Conservation (phyloP, 2,113 vertebrate genomes). For the Psammodynastes pulverulentus region DNA sequence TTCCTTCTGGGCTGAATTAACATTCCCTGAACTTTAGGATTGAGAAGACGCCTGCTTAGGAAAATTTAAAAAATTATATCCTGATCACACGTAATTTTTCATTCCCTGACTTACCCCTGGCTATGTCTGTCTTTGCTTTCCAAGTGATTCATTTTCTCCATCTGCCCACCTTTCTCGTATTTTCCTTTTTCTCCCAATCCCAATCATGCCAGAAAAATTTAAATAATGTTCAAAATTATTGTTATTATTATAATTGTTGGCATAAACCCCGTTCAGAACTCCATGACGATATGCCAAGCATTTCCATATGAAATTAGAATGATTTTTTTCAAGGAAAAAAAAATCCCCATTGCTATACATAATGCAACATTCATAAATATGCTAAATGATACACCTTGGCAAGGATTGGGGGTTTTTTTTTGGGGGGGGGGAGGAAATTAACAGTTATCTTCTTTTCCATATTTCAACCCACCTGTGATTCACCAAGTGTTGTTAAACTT, state of each 20-base stretch:
- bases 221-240: neutral
- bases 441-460: conserved; percentile 40
- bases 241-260: neutral
- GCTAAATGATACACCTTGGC: neutral
- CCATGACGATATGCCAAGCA: neutral
- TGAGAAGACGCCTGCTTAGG: conserved; percentile 20
- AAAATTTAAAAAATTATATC: neutral
- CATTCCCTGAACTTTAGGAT: conserved; percentile 67
- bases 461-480: conserved; percentile 25
- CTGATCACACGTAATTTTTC: neutral
- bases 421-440: conserved; percentile 12
- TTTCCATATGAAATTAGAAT: conserved; percentile 14
- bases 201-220: neutral
- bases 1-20: conserved; percentile 70
- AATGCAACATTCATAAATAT: conserved; percentile 23
- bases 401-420: conserved; percentile 49
- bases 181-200: neutral
- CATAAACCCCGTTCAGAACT: neutral
- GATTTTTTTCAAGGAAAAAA: neutral
- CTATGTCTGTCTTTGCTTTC: neutral
- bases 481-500: conserved; percentile 31
- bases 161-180: neutral
- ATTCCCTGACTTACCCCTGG: neutral
- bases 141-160: neutral
- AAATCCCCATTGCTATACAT: conserved; percentile 5